Base-by-base conservation (phyloP, 2,797 vertebrate species). In the Bufotes viridis region DNA sequence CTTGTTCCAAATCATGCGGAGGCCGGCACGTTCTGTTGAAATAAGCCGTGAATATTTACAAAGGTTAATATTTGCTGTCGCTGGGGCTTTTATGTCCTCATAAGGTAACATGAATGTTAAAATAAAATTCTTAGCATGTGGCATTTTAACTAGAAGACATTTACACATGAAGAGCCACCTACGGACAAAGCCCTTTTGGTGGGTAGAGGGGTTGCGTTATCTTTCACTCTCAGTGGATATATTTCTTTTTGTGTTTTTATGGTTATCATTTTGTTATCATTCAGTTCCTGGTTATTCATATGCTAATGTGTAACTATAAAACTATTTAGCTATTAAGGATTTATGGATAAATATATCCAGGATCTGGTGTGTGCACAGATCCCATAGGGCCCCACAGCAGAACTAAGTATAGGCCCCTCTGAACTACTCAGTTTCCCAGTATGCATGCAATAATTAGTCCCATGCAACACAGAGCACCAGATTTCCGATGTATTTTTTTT, bases 1-100 rank as follows among this genome's bases (percentile, higher is more conserved):
- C 53, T 75, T 85, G 78, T 76, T 85, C 70, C 70, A 89, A 49
- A 76, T 89, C 80, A 69, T 29, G 9, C 18, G 15, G 49, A 49
- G 63, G 69, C 24, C 20, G 58, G 20, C 24, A 18, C 49, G 22
- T 78, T 69, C 86, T 57, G 60, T 69, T 78, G 51, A 83, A 84
- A 83, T 67, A 74, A 76, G 51, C 51, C 57, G 53, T 29, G 55
- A 79, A 51, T 29, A 60, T 88, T 84, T 84, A 78, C 49, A 29
- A 55, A 67, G 57, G 34, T 74, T 63, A 63, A 76, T 70, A 49
- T 57, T 58, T 55, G 15, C 63, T 67, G 74, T 58, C 69, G 51
- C 11, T 51, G 51, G 26, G 11, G 7, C 24, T 72, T 58, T 83
- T 20, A 57, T 29, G 17, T 78, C 51, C 22, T 78, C 51, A 1